A percentile compares a stretch with the other conserved stretches of the same genome.
phyloP scores from a whole-genome alignment of 1,140 invertebrate species.

The Wasmannia auropunctata region DNA sequence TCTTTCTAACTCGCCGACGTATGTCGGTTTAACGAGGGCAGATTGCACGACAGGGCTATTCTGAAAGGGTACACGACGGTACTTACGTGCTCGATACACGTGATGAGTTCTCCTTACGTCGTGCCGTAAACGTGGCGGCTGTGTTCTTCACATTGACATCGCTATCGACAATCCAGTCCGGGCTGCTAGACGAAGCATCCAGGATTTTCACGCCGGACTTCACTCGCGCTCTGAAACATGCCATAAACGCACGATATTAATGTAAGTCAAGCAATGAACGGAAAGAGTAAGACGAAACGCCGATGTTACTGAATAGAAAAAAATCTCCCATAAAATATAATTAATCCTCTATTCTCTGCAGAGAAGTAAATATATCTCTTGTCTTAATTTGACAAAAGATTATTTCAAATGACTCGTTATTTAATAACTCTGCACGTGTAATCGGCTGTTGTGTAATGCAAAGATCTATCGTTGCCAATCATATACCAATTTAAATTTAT shows the following conservation, averaged over 20 bases:
- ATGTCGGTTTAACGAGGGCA: neutral
- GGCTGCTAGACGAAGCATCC: constrained; percentile 91
- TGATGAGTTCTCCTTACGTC: constrained; percentile 87
- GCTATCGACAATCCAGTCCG: constrained; percentile 93
- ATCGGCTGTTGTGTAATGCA: neutral
- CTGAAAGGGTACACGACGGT: constrained; percentile 35
- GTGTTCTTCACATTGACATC: constrained; percentile 94
- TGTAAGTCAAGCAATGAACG: neutral
- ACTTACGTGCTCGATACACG: constrained; percentile 79
- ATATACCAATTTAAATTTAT: neutral
- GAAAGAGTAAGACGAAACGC: neutral
- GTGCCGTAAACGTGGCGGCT: constrained; percentile 93
- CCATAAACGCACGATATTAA: neutral
- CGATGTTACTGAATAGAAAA: neutral
- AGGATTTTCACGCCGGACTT: constrained; percentile 93
- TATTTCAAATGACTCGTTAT: neutral
- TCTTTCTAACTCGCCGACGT: neutral
- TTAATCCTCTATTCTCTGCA: neutral
- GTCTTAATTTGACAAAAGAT: neutral
- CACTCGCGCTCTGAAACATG: constrained; percentile 91
- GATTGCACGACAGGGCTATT: neutral
- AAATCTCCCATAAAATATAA: neutral
- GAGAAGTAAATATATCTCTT: neutral
- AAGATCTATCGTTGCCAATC: neutral
- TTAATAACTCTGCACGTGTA: neutral